These are phyloP conservation scores for Dolomedes plantarius DNA, from an alignment of 2,888 invertebrate species.

Conservation along the genomic window DNA sequence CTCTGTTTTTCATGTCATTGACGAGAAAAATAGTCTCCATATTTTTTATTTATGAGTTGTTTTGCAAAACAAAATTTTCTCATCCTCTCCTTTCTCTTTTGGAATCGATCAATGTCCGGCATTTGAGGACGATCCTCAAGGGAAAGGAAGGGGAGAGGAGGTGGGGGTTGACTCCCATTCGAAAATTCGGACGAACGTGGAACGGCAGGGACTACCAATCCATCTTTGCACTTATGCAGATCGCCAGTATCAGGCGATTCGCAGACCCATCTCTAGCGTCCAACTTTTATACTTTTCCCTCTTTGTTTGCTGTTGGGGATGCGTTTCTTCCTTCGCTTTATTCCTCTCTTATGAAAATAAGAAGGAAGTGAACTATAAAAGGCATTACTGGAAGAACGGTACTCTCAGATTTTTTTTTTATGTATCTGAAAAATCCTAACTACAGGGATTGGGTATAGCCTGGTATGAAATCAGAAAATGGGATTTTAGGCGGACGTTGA, in stretches of 20 bases:
- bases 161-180: background rate
- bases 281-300: background rate
- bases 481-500: too few species aligned
- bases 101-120: background rate
- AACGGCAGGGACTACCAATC: background rate
- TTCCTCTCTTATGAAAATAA: too few species aligned
- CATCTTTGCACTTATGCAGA: constrained; percentile 15
- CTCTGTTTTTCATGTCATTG: too few species aligned
- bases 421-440: too few species aligned
- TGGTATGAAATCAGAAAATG: too few species aligned
- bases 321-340: too few species aligned
- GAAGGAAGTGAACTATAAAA: too few species aligned
- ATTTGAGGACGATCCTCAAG: background rate
- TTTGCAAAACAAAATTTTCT: constrained; percentile 10
- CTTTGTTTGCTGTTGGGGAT: background rate
- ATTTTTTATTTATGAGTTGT: constrained; percentile 10
- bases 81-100: background rate
- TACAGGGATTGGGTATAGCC: too few species aligned
- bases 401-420: too few species aligned
- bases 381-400: too few species aligned
- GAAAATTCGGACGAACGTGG: background rate
- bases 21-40: background rate
- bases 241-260: background rate
- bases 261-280: background rate
- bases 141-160: too few species aligned